Percentiles rank a stretch among this genome's conserved stretches.
phyloP scores from a whole-genome alignment of 2,888 invertebrate genomes.

The Scaptomyza flava region DNA sequence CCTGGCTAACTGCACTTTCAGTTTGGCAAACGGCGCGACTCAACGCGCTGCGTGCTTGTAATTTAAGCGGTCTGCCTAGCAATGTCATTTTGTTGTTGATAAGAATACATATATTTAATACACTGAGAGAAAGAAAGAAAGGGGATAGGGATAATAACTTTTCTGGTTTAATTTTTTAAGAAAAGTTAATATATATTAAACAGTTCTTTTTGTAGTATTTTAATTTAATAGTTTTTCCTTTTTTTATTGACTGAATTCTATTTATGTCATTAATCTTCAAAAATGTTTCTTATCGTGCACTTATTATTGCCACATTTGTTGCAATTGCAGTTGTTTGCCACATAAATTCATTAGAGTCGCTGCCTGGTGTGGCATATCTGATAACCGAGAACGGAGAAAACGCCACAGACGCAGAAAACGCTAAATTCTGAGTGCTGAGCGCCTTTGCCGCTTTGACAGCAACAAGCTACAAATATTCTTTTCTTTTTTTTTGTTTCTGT shows the following conservation, averaged over 20 bases:
- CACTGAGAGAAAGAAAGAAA: slow-evolving; percentile 1
- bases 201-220: too few species aligned
- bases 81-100: slow-evolving; percentile 75
- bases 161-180: too few species aligned
- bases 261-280: too few species aligned
- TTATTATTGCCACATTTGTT: slow-evolving; percentile 37
- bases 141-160: too few species aligned
- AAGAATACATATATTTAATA: slow-evolving; percentile 42
- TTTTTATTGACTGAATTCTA: too few species aligned
- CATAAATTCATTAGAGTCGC: slow-evolving; percentile 72
- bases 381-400: slow-evolving; percentile 46
- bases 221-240: too few species aligned
- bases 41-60: slow-evolving; percentile 64
- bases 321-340: slow-evolving; percentile 42
- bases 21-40: slow-evolving; percentile 15
- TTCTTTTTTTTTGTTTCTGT: too few species aligned
- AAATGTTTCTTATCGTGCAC: slow-evolving; percentile 3
- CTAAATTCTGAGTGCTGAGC: slow-evolving; percentile 28
- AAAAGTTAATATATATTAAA: too few species aligned
- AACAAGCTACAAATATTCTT: slow-evolving; percentile 66
- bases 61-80: slow-evolving; percentile 66
- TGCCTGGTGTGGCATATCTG: slow-evolving; percentile 68
- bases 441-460: slow-evolving; percentile 51
- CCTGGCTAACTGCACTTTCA: slow-evolving; percentile 63
- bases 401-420: slow-evolving; percentile 1